Base-by-base conservation (phyloP, 1,140 invertebrate species). In the Aphaenogaster ashmeadi region DNA sequence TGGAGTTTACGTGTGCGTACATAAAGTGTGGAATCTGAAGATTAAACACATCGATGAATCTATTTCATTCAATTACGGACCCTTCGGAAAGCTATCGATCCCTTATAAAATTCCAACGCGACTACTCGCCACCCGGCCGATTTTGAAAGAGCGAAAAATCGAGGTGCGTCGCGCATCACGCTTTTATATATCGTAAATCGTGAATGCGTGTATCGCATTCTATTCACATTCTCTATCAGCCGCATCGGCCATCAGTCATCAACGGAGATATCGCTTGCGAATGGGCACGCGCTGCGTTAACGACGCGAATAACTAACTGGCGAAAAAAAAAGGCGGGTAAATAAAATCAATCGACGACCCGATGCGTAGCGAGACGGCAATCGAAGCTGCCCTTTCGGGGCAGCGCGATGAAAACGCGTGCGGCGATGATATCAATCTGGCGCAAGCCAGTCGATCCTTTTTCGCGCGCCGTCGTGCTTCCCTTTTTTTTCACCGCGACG, bases 231-330 rank as follows among this genome's bases (percentile, higher is more conserved):
- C 56, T 21, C 33, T 21, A 27, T 41, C 62, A 11, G 7, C 27
- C 27, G 18, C 18, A 33, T 7, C 44, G 33, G 41, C 36, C 64
- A n/a, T 75, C 67, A 50, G 44, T 56, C 13, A 74, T 83, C 69
- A 58, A 21, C 52, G 13, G 62, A 27, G 50, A 56, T 74, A 74
- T 84, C 69, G 54, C 52, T 27, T 6, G 41, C 11, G 41, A 72
- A 74, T 36, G 67, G 18, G 18, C 62, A 47, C 27, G 69, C 69
- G 36, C 15, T n/a, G 9, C 50, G 80, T 84, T 84, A 83, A 83
- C 80, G 52, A 83, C 44, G 67, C 27, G 80, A 84, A 38, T 84
- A 60, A 81, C 79, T 81, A 75, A 84, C 69, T 11, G 67, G 5
- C 50, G 27, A 38, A 38, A 62, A n/a, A 47, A 83, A 83, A 47